Evolutionary conservation across 2,797 vertebrate genomes (phyloP).

Genomic region (Urophycis tenuis): DNA sequence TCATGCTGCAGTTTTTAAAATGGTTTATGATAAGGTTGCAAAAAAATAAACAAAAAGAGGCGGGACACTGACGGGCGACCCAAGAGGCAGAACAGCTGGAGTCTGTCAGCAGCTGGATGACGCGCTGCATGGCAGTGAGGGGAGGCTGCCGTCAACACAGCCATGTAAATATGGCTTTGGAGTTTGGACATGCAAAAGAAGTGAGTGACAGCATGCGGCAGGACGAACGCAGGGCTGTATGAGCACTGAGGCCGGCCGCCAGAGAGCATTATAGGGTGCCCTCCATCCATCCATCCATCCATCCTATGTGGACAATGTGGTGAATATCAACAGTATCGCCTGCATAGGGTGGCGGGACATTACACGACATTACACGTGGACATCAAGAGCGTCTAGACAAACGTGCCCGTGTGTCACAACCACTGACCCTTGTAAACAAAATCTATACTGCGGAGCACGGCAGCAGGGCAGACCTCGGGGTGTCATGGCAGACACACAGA

Average conservation of each 20-base stretch:
- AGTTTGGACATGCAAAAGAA: constrained; percentile 39
- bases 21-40: neutral
- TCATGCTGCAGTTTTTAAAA: neutral
- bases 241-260: too few species aligned
- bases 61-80: neutral
- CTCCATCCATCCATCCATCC: neutral
- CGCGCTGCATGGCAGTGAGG: constrained; percentile 13
- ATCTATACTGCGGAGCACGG: neutral
- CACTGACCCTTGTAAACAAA: neutral
- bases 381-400: neutral
- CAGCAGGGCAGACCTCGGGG: neutral
- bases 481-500: neutral
- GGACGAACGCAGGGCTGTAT: too few species aligned
- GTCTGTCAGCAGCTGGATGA: constrained; percentile 20
- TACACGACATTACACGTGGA: too few species aligned
- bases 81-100: neutral
- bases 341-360: too few species aligned
- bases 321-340: too few species aligned
- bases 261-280: too few species aligned
- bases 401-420: neutral
- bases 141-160: constrained; percentile 10
- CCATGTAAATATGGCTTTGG: constrained; percentile 35
- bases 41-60: too few species aligned
- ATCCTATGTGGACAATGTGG: neutral
- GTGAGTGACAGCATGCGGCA: neutral